phyloP scores from a whole-genome alignment of 1,140 invertebrate genomes.

The Littorina saxatilis region DNA sequence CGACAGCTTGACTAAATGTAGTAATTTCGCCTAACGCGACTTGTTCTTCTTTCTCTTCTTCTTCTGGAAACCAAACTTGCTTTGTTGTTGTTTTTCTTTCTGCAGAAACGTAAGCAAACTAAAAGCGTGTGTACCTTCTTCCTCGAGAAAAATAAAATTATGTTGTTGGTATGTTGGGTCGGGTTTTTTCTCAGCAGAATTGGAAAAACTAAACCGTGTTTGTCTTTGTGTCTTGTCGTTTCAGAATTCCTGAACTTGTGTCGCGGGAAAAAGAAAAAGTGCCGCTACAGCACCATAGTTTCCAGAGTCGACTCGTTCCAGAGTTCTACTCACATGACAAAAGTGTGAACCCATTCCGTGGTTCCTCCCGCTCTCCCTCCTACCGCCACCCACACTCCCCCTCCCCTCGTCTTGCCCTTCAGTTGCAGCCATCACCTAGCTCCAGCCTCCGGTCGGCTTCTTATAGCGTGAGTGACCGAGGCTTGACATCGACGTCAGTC shows the following conservation, averaged over 20 bases:
- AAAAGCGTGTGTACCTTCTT: too few relatives aligned
- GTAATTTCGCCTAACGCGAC: too few relatives aligned
- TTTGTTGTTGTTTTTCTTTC: too few relatives aligned
- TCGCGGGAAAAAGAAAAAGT: constrained; percentile 40
- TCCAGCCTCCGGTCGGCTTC: constrained; percentile 2
- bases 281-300: constrained; percentile 53
- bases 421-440: not conserved
- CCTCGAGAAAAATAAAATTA: too few relatives aligned
- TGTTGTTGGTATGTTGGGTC: too few relatives aligned
- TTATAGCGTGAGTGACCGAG: not conserved
- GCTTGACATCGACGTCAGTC: constrained; percentile 28
- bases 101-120: too few relatives aligned
- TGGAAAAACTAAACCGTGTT: too few relatives aligned
- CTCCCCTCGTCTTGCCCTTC: constrained; percentile 26
- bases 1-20: too few relatives aligned
- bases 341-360: constrained; percentile 40
- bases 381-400: not conserved
- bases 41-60: too few relatives aligned
- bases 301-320: constrained; percentile 54
- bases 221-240: constrained; percentile 16
- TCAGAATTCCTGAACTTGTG: constrained; percentile 46
- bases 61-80: too few relatives aligned
- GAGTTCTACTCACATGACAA: constrained; percentile 52
- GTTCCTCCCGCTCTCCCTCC: not conserved
- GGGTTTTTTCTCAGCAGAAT: too few relatives aligned